Evolutionary conservation across 2,113 vertebrate genomes (phyloP), one percentile per base, ranked within the genome.

Genomic region (Bujurquina vittata): DNA sequence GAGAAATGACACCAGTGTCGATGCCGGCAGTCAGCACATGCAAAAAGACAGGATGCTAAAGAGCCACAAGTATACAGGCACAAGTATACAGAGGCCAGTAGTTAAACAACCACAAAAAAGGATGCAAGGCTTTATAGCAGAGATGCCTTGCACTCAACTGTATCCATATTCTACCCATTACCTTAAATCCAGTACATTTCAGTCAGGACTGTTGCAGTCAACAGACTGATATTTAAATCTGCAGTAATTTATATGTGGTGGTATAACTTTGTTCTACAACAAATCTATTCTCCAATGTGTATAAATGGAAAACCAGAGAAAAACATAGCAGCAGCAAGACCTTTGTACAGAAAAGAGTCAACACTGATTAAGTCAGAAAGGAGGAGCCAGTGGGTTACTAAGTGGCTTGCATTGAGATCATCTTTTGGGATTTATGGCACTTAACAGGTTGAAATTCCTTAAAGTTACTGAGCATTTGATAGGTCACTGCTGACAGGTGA

Each of bases 1-100:
- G 15, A 84, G 73, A 79, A 89, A 77, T 90, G 87, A 85, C 90
- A 91, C 75, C 35, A 58, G 65, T 33, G 54, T 20, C 10, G 37
- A 87, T 75, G 62, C 61, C 79, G 84, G 72, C 14, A 77, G 86
- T 37, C 80, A 56, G 54, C 58, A 80, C 40, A 84, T 49, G 59
- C 77, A 79, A 14, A 60, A 49, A 22, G 29, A 56, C 52, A 60
- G 33, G 67, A 78, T 58, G 20, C 61, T 52, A 23, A 31, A 60
- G 69, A 31, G 60, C 18, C 37, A 63, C 67, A 12, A 20, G 37
- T 55, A 81, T 17, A 73, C 29, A 76, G 29, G 35, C 37, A 63
- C 61, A 12, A 20, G 37, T 55, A 81, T 17, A 73, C 33, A 76
- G 29, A 33, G 0, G 63, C 55, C 7, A 5, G 67, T 20, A 26